Evolutionary conservation across 2,888 invertebrate genomes (phyloP), one percentile per base, ranked within the genome.

Genomic region (Orthonychiurus folsomi): DNA sequence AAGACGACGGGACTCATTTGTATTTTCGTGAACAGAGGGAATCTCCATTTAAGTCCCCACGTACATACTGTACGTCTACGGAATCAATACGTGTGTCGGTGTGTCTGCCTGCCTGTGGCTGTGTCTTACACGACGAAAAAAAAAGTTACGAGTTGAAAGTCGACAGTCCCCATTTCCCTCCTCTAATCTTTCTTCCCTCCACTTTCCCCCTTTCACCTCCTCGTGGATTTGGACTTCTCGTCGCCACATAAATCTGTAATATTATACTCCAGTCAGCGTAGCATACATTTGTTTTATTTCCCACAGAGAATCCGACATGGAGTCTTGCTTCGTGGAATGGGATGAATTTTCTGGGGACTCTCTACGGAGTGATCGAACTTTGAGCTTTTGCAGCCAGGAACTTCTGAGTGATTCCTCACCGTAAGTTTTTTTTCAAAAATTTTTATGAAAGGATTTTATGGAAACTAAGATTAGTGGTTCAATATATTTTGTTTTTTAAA

Each of bases 261-360:
- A n/a, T 27, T 56, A 27, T 27, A 26, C 5, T 56, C 26, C 37
- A 48, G 58, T 21, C 24, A 37, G 52, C 3, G 24, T 52, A 9
- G 9, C n/a, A 15, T 48, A 48, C 48, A 48, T 48, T 48, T 48
- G n/a, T 48, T 48, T 48, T 48, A n/a, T n/a, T 48, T 37, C 37
- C 37, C 37, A 23, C 52, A 71, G 71, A 62, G 69, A 66, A n/a
- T n/a, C n/a, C n/a, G n/a, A n/a, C 50, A 71, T 71, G 71, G 71
- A 71, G 37, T 63, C 63, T 24, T 67, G 67, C 37, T 69, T 67
- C 59, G 63, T 70, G 12, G 69, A 71, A 28, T 71, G 71, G 71
- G 71, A 71, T 66, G 71, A 69, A 59, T 71, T 70, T 53, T 68
- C 70, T 21, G 52, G 52, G 9, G 52, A 52, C 9, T 52, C 27